Evolutionary conservation across 2,888 invertebrate genomes (phyloP).

Genomic region (Lithosia quadra): DNA sequence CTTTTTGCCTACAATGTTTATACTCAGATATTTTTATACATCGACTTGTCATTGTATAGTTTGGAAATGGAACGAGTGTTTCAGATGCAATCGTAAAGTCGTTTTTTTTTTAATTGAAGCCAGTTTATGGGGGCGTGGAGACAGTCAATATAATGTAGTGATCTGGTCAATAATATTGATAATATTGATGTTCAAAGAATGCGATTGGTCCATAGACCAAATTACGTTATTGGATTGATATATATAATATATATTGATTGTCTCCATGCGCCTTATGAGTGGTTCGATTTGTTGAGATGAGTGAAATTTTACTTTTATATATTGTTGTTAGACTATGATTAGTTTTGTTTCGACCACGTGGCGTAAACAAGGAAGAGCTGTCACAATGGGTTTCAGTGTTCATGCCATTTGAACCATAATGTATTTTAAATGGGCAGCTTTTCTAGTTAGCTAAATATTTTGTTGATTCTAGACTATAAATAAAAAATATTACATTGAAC

Average conservation of each 20-base stretch:
- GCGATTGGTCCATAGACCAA: too few relatives aligned
- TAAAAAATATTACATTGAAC: not conserved
- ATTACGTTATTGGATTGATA: too few relatives aligned
- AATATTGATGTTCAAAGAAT: too few relatives aligned
- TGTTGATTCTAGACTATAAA: too few relatives aligned
- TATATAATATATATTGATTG: too few relatives aligned
- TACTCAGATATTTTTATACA: constrained; percentile 62
- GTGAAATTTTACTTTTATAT: constrained; percentile 48
- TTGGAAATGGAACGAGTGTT: constrained; percentile 34
- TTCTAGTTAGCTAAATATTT: not conserved
- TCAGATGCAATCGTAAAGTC: constrained; percentile 28
- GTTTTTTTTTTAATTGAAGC: constrained; percentile 20
- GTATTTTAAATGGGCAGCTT: not conserved
- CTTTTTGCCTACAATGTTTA: constrained; percentile 56
- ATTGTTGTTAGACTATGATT: constrained; percentile 49
- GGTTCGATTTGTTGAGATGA: constrained; percentile 34
- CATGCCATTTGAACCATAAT: not conserved
- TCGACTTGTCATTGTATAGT: constrained; percentile 50
- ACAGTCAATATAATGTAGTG: too few relatives aligned
- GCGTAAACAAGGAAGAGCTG: not conserved
- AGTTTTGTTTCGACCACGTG: constrained; percentile 23
- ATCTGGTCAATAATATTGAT: too few relatives aligned
- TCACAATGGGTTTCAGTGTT: not conserved
- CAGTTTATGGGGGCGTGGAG: too few relatives aligned
- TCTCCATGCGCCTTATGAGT: too few relatives aligned